These are phyloP conservation scores for Setipinna tenuifilis DNA, from an alignment of 2,797 vertebrate species.

Conservation along the genomic window DNA sequence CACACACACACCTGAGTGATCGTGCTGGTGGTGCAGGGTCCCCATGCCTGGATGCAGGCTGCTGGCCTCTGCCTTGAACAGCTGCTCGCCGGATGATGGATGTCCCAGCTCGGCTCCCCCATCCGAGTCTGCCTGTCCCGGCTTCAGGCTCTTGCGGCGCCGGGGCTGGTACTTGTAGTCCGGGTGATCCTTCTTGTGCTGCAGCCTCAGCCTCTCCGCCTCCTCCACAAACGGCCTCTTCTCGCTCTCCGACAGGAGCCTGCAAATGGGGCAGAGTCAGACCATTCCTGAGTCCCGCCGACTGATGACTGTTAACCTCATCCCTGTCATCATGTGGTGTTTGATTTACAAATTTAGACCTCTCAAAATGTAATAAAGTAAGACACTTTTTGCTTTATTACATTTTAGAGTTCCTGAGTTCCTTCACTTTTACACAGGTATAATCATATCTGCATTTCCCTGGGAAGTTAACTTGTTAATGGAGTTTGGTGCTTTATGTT, in stretches of 20 bases:
- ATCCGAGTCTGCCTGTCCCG: constrained; percentile 76
- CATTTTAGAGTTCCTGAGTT: no score
- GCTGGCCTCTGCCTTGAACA: constrained; percentile 72
- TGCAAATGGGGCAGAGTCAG: constrained; percentile 57
- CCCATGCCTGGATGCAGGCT: constrained; percentile 52
- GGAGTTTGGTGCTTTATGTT: not conserved
- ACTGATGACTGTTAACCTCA: not conserved
- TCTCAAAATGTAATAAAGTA: not conserved
- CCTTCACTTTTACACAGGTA: not conserved
- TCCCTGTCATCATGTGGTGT: not conserved
- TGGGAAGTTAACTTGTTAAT: not conserved
- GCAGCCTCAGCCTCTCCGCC: constrained; percentile 85
- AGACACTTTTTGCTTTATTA: no score
- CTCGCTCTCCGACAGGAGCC: constrained; percentile 86
- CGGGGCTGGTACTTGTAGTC: constrained; percentile 95
- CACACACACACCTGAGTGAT: constrained; percentile 82
- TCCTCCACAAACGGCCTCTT: constrained; percentile 89
- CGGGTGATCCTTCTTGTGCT: constrained; percentile 92
- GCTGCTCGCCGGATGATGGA: constrained; percentile 57
- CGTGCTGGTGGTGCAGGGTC: constrained; percentile 71
- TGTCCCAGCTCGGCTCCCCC: constrained; percentile 72
- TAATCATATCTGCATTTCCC: not conserved
- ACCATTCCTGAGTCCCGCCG: not conserved
- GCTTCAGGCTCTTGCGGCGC: constrained; percentile 84
- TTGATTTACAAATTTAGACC: not conserved